These are phyloP conservation scores for Cyanocitta stelleri DNA, from an alignment of 2,113 vertebrate genomes.

Conservation along the genomic window DNA sequence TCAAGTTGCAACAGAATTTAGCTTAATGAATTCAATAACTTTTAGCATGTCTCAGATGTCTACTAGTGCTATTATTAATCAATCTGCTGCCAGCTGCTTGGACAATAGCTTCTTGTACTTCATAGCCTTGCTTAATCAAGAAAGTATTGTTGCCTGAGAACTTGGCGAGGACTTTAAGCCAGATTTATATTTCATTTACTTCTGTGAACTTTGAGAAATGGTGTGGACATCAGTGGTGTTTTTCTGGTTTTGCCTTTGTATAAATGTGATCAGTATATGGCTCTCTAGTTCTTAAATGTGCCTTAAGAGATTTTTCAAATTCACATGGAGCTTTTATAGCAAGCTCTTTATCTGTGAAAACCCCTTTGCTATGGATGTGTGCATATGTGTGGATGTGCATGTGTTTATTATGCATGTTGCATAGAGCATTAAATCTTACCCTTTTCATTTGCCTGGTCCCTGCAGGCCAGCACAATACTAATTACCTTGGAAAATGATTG, in stretches of 20 bases:
- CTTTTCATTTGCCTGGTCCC: slow-evolving; percentile 43
- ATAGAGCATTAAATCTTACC: slow-evolving; percentile 30
- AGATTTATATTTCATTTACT: slow-evolving; percentile 38
- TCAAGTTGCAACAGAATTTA: slow-evolving; percentile 26
- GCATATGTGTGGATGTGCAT: not conserved
- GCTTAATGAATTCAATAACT: slow-evolving; percentile 38
- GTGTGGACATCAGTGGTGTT: not conserved
- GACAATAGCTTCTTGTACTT: slow-evolving; percentile 40
- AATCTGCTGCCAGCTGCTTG: slow-evolving; percentile 23
- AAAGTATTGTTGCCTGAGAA: slow-evolving; percentile 42
- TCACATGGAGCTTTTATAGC: not conserved
- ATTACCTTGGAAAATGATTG: slow-evolving; percentile 58
- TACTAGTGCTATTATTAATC: slow-evolving; percentile 22
- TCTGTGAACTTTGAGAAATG: not conserved
- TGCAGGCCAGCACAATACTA: slow-evolving; percentile 34
- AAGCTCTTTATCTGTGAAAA: not conserved
- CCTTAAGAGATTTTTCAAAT: not conserved
- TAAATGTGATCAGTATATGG: not conserved
- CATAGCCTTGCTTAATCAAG: slow-evolving; percentile 35
- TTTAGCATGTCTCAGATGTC: slow-evolving; percentile 12
- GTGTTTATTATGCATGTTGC: not conserved
- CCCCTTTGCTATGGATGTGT: not conserved
- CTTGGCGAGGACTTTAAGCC: slow-evolving; percentile 17
- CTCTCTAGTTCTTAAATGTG: not conserved
- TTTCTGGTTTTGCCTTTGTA: not conserved